Conservation (phyloP, 1,140 invertebrate species). For the Metaphire vulgaris region DNA sequence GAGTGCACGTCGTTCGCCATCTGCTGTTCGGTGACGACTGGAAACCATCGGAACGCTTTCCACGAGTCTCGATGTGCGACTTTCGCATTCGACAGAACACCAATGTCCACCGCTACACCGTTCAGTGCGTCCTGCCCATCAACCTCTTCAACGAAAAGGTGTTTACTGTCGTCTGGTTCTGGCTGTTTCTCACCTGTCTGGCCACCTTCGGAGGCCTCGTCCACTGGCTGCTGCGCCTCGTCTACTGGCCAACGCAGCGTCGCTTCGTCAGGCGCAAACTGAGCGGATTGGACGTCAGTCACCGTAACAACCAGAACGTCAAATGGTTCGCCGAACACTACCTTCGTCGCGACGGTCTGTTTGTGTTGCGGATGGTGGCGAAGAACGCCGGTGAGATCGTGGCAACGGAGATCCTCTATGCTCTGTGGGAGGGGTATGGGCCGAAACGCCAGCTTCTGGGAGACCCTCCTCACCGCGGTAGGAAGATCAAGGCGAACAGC, state of each 20-base stretch:
- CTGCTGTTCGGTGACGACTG: slow-evolving; percentile 29
- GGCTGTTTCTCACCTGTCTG: slow-evolving; percentile 44
- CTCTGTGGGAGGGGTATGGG: slow-evolving; percentile 26
- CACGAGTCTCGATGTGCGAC: slow-evolving; percentile 34
- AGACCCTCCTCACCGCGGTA: neutral
- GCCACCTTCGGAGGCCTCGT: slow-evolving; percentile 40
- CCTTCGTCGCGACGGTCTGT: slow-evolving; percentile 31
- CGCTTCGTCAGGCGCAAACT: neutral
- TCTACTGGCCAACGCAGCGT: neutral
- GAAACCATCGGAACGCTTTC: slow-evolving; percentile 30
- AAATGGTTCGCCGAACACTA: slow-evolving; percentile 29
- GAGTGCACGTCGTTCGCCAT: slow-evolving; percentile 28
- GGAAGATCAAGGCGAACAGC: neutral
- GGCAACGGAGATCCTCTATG: slow-evolving; percentile 24
- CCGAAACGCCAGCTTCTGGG: neutral
- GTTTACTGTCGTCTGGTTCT: slow-evolving; percentile 50
- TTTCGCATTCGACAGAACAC: slow-evolving; percentile 32
- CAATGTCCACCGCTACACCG: slow-evolving; percentile 35
- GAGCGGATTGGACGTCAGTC: neutral
- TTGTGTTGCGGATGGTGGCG: slow-evolving; percentile 30
- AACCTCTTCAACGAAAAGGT: slow-evolving; percentile 38
- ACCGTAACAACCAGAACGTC: slow-evolving; percentile 8
- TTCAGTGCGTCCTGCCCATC: slow-evolving; percentile 36
- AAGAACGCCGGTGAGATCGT: slow-evolving; percentile 31
- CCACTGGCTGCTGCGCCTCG: slow-evolving; percentile 42